Evolutionary conservation across 2,797 vertebrate genomes (phyloP), one percentile per base, ranked within the genome.

Genomic region (Ciconia nigra): DNA sequence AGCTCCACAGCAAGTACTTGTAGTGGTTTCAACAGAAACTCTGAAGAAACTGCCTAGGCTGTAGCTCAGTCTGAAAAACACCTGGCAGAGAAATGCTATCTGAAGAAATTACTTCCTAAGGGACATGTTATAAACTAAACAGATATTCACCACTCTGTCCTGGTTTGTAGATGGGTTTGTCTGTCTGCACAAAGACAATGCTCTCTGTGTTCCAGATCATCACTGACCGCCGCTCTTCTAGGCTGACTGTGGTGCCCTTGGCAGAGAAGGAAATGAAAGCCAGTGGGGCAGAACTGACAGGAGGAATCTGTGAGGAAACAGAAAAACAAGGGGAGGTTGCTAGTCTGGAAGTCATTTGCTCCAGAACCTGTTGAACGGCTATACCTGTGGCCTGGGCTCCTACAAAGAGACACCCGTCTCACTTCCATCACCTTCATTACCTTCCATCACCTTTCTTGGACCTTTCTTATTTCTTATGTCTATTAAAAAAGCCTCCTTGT

Each of bases 151-250:
- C 97, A 2, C 22, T 96, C 44, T 98, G 96, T 84, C 95, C 97
- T 28, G 97, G 90, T 79, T 97, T 98, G 83, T 98, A 98, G 83
- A 97, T 92, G 51, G 98, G 96, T 57, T 98, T 98, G 74, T 98
- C 98, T 42, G 98, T 98, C 92, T 98, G 98, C 54, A 98, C 79
- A 0, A 98, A 95, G 44, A 97, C 91, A 11, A 96, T 85, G 5
- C 83, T 97, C 8, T 94, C 96, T 2, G 70, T 54, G 39, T 55
- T 81, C 83, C 85, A 84, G 44, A 98, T 62, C 42, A 97, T 95
- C 74, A 98, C 93, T 0, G 96, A 90, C 49, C 67, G 94, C 26
- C 83, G 79, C 67, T 98, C 97, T 58, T 80, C 86, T 10, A 97
- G n/a, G 54, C 41, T 83, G 46, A 97, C 3, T 6, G 88, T 96